Evolutionary conservation across 1,140 invertebrate species (phyloP), one percentile per base, ranked within the genome.

Genomic region (Eufriesea mexicana): DNA sequence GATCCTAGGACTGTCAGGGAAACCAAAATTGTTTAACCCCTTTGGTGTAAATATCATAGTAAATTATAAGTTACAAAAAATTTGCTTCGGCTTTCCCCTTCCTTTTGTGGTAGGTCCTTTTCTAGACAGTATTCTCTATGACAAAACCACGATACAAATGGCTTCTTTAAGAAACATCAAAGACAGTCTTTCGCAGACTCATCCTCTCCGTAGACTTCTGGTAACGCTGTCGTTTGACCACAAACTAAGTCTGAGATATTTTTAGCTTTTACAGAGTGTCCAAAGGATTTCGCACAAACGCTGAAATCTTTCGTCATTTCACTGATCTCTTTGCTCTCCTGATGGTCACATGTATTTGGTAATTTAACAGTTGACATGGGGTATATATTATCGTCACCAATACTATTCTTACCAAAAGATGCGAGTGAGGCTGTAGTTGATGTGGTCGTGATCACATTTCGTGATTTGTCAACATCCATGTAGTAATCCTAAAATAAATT

Each of bases 391-490:
- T 91, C 89, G 8, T 78, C 83, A 25, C 51, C 85, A 25, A 90
- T 64, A 71, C 73, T 92, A 57, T 88, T 86, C 78, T 86, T 89
- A 78, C 66, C 90, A 76, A 94, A 89, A 66, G 93, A 93, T 5
- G 91, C 86, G n/a, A 94, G 68, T 5, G 95, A 94, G 9, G 94
- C 93, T n/a, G 94, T 89, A 5, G 94, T 94, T 23, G 95, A 94
- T 2, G 94, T 83, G 20, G 89, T 82, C 6, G 89, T 90, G 59
- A 93, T 77, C 45, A 89, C 87, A 54, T 90, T 90, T 57, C 90
- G 84, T 23, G 91, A 90, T 66, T 93, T 92, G 75, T 95, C 93
- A 42, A 94, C 78, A 78, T 94, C 92, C 70, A 93, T 70, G 16
- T 91, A 91, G 59, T 90, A 92, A 66, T 93, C 90, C 90, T 93